These are phyloP conservation scores for Acestrorhynchus altus DNA, from an alignment of 2,797 vertebrate genomes.

Conservation along the genomic window DNA sequence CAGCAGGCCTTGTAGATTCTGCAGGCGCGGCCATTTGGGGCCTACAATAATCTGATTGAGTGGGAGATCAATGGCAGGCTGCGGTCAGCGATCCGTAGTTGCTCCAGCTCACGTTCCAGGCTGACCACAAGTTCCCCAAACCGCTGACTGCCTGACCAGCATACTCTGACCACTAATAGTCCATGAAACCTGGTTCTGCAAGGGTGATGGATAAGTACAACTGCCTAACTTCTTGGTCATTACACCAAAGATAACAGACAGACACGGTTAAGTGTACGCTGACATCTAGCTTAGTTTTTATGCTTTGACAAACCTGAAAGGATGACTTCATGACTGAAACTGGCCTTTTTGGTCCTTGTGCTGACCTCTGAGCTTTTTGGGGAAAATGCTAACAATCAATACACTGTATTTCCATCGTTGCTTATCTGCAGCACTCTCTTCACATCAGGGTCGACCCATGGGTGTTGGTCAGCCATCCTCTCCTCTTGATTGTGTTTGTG, in stretches of 20 bases:
- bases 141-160: conserved; percentile 58
- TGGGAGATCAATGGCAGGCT: conserved; percentile 84
- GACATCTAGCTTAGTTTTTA: no score
- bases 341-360: not conserved
- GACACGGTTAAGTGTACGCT: not conserved
- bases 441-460: conserved; percentile 44
- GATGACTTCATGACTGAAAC: not conserved
- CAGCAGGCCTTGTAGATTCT: conserved; percentile 71
- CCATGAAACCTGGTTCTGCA: conserved; percentile 36
- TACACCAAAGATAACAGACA: conserved; percentile 1
- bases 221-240: conserved; percentile 1
- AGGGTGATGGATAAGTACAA: conserved; percentile 32
- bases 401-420: conserved; percentile 7
- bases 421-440: conserved; percentile 61
- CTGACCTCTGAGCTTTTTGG: conserved; percentile 32
- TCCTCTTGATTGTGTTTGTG: conserved; percentile 76
- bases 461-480: conserved; percentile 59
- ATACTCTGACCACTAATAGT: conserved; percentile 59
- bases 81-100: conserved; percentile 81
- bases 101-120: conserved; percentile 48
- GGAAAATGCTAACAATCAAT: conserved; percentile 37
- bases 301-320: not conserved
- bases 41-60: conserved; percentile 90
- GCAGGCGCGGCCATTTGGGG: conserved; percentile 89
- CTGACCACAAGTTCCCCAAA: conserved; percentile 60